A percentile compares a stretch with the other conserved stretches of the same genome.
Evolutionary conservation across 2,797 vertebrate genomes (phyloP).

Genomic region (Nothura maculosa): DNA sequence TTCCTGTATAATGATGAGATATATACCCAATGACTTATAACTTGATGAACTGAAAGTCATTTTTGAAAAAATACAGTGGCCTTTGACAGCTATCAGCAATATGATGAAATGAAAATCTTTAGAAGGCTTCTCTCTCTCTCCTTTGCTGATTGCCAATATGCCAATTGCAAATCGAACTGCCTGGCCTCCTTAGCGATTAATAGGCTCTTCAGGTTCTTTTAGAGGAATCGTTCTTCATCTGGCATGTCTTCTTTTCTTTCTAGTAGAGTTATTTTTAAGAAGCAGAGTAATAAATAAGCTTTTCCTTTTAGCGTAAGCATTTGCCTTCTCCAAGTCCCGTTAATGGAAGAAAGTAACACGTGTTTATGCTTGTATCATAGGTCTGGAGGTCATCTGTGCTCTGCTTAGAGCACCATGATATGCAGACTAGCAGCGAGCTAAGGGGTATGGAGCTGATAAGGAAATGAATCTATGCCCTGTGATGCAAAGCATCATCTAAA

Average conservation of each 20-base stretch:
- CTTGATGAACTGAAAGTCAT: background rate
- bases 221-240: background rate
- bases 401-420: background rate
- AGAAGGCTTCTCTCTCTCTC: background rate
- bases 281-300: background rate
- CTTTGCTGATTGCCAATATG: background rate
- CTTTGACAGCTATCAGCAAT: background rate
- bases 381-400: accelerated
- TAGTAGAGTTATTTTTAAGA: background rate
- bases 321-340: background rate
- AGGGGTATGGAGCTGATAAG: background rate
- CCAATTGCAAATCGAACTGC: background rate
- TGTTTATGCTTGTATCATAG: accelerated
- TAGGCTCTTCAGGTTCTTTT: background rate
- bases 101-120: background rate
- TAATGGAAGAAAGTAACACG: accelerated
- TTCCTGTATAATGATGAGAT: accelerated
- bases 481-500: background rate
- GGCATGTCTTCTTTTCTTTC: background rate
- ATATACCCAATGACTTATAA: background rate
- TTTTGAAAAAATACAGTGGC: background rate
- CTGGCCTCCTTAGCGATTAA: accelerated
- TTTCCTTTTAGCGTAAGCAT: accelerated
- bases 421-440: background rate
- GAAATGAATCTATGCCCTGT: accelerated